phyloP scores from a whole-genome alignment of 2,113 vertebrate species.

The Prunella himalayana region DNA sequence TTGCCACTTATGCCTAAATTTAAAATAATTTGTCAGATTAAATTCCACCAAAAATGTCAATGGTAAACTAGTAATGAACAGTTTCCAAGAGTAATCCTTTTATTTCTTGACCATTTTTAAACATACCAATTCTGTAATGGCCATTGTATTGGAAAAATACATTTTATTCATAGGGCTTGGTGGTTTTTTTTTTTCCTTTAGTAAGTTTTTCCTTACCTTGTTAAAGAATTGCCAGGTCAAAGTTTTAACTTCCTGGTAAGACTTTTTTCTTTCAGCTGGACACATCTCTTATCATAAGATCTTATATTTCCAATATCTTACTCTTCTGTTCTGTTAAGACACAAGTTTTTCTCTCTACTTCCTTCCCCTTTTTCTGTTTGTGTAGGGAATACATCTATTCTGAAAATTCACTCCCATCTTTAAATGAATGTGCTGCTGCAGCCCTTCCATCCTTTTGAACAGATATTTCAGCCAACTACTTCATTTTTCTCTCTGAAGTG shows the following conservation, averaged over 20 bases:
- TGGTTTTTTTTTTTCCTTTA: background rate
- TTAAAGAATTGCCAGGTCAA: background rate
- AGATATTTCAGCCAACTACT: background rate
- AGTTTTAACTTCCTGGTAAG: background rate
- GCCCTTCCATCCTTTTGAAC: background rate
- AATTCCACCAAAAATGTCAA: background rate
- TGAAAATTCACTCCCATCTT: background rate
- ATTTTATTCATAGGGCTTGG: background rate
- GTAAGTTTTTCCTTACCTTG: background rate
- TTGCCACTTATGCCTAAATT: background rate
- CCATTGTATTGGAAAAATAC: background rate
- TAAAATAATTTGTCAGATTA: background rate
- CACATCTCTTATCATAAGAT: background rate
- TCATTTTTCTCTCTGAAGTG: background rate
- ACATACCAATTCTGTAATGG: background rate
- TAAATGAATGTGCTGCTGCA: background rate
- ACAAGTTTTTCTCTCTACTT: background rate
- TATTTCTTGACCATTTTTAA: background rate
- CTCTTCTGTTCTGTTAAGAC: background rate
- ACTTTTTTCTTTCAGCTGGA: background rate
- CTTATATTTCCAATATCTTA: background rate
- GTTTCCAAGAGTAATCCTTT: background rate
- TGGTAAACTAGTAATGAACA: accelerated
- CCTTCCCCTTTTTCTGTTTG: background rate
- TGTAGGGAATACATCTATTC: background rate